Evolutionary conservation across 2,888 invertebrate species (phyloP), one percentile per base, ranked within the genome.

Genomic region (Pammene fasciana): DNA sequence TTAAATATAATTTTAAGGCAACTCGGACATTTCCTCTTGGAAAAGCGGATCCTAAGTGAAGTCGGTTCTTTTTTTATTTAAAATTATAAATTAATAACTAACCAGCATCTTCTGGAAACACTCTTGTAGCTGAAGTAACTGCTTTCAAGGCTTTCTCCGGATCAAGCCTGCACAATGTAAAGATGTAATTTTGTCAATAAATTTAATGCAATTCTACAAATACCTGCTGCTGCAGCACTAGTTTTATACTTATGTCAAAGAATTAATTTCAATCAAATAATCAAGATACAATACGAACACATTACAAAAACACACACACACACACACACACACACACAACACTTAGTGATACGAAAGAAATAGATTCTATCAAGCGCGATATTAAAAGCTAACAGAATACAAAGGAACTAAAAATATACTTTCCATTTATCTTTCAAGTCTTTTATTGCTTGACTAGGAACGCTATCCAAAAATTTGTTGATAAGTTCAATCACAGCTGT

Each of bases 401-500:
- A n/a, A n/a, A n/a, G 11, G 0, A 18, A 18, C 11, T n/a, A n/a
- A 11, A 50, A 50, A 50, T 1, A 9, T 5, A 59, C 45, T 78
- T 81, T 90, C 96, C 94, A 95, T 72, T 93, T 93, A 82, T 93
- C 94, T 81, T 94, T 95, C 67, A 93, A 86, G 78, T 89, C 93
- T 74, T 93, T 91, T 67, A 94, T 93, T 75, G 87, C 93, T 71
- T 93, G 94, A 72, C 94, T 94, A 71, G 90, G 94, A 65, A 95
- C 94, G 43, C 94, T 93, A 38, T 93, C 93, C 71, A 97, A 89
- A 78, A 97, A 97, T 86, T 96, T 95, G 75, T 96, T 94, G 36
- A 97, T 95, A 43, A 97, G 92, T 75, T 96, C 96, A 52, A 95
- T 94, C 0, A 96, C 96, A 38, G 97, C 95, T 72, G 94, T 94